These are phyloP conservation scores for Helostoma temminkii DNA, from an alignment of 2,797 vertebrate species.

Conservation along the genomic window DNA sequence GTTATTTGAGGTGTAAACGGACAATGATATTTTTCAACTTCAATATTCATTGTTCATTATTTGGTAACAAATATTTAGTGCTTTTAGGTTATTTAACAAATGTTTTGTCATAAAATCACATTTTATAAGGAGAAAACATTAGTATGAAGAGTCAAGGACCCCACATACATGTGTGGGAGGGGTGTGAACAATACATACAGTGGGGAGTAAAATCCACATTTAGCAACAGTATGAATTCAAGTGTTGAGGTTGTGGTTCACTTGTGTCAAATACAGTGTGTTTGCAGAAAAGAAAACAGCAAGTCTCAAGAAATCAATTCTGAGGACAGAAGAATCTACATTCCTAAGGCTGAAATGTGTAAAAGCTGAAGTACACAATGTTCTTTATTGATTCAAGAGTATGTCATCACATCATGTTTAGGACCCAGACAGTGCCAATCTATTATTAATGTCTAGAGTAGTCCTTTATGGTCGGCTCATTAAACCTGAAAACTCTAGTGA, in stretches of 20 bases:
- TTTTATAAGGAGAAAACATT: no score
- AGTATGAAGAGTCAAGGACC: no score
- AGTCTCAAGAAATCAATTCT: conserved; percentile 58
- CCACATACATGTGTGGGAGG: no score
- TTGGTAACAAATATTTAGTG: no score
- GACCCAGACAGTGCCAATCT: conserved; percentile 67
- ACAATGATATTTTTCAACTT: no score
- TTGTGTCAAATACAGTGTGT: not conserved
- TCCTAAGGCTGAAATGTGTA: conserved; percentile 29
- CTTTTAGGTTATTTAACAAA: no score
- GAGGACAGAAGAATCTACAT: conserved; percentile 19
- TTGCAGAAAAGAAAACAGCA: conserved; percentile 13
- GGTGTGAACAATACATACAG: conserved; percentile 1
- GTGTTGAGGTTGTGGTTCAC: not conserved
- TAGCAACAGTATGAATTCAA: conserved; percentile 2
- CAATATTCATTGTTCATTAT: no score
- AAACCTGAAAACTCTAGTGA: conserved; percentile 59
- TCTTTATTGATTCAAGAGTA: conserved; percentile 62
- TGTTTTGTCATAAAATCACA: no score
- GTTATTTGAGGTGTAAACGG: no score
- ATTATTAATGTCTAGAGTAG: conserved; percentile 72
- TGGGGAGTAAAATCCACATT: conserved; percentile 7
- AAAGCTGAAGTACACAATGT: conserved; percentile 27
- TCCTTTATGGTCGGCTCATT: conserved; percentile 62
- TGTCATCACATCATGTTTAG: conserved; percentile 68